Base-by-base conservation (phyloP, 2,888 invertebrate genomes). In the Conomelus anceps region DNA sequence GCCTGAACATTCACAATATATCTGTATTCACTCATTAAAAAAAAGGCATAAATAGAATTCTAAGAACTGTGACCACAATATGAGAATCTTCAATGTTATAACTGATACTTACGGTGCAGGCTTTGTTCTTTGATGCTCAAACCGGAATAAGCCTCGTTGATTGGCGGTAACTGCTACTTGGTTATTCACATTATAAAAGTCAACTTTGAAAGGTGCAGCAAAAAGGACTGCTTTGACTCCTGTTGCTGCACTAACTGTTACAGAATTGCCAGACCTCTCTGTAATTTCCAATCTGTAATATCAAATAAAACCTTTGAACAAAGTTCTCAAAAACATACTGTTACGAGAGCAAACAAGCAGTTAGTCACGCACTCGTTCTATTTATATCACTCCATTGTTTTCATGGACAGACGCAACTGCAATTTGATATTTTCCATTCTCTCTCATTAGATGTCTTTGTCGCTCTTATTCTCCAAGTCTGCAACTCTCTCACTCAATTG, bases 61-160 rank as follows among this genome's bases (percentile, higher is more conserved):
- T 22, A 1, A 22, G 23, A 23, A 86, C 23, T 23, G 23, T 20
- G n/a, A 13, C 13, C 22, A 88, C 20, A 22, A 88, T 88, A 29
- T 20, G 24, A 1, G 22, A n/a, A 23, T 22, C 86, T 85, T n/a
- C 3, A 89, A 88, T 89, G n/a, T 85, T 85, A 29, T 34, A 6
- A 88, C n/a, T 22, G 22, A 89, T 88, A 92, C 93, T 92, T 93
- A 94, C 92, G 92, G 93, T 92, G 95, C 95, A 87, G 94, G 94
- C 92, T 96, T 98, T 23, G 93, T 94, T 91, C 98, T 94, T 91
- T 97, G 94, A 91, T 99, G 98, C 92, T 99, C 99, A 93, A 99
- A 97, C 92, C 97, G 95, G 93, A 99, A 95, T 91, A 99, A 95
- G n/a, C 98, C 97, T 92, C 97, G 96, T 22, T 97, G 96, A 94